phyloP scores from a whole-genome alignment of 1,140 invertebrate genomes.

The Calliopsis andreniformis region DNA sequence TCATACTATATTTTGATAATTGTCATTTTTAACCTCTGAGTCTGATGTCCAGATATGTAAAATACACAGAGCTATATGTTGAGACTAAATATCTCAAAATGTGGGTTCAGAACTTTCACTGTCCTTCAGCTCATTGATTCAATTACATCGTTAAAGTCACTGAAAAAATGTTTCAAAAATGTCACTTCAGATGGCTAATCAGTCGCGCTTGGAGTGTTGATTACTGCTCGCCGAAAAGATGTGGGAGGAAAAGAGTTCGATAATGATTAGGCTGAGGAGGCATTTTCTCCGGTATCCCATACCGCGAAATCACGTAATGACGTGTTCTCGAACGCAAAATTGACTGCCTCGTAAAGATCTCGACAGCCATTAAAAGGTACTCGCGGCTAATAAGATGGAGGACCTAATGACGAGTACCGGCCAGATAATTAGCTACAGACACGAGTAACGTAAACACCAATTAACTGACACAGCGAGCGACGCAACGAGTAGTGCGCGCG shows the following conservation, averaged over 20 bases:
- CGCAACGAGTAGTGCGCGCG: background rate
- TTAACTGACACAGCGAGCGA: slow-evolving; percentile 54
- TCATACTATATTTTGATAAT: no score
- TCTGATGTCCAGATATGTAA: no score
- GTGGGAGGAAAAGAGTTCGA: background rate
- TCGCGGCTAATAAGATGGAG: slow-evolving; percentile 55
- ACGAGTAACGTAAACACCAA: slow-evolving; percentile 63
- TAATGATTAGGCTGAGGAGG: background rate
- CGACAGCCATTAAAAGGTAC: slow-evolving; percentile 33
- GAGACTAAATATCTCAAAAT: no score
- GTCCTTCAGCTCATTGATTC: no score
- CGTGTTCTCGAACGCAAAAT: slow-evolving; percentile 30
- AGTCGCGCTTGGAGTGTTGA: background rate
- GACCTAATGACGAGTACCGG: slow-evolving; percentile 47
- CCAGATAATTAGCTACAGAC: slow-evolving; percentile 60
- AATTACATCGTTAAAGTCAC: no score
- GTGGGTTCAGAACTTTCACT: no score
- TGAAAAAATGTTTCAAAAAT: background rate
- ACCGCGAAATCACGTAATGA: slow-evolving; percentile 15
- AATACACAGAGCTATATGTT: no score
- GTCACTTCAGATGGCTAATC: background rate
- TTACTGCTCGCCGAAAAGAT: background rate
- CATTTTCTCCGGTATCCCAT: background rate
- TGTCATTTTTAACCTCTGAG: no score
- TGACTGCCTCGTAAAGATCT: slow-evolving; percentile 35